Evolutionary conservation across 2,113 vertebrate genomes (phyloP), one percentile per base, ranked within the genome.

Genomic region (Xenopus tropicalis): DNA sequence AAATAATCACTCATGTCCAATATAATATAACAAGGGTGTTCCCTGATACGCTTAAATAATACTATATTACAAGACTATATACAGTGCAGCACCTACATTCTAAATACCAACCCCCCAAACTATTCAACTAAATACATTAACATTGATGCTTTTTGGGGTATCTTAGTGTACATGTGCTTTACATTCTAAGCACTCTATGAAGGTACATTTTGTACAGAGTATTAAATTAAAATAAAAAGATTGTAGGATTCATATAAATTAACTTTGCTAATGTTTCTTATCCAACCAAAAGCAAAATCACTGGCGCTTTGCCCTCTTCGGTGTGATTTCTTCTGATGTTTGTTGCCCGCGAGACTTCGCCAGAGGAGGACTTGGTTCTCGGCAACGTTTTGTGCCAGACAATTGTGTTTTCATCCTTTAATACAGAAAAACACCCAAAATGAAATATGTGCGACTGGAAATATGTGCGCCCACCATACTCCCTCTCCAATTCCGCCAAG

Each of bases 121-220:
- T 37, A 37, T 37, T 37, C 29, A 37, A 7, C 29, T 37, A 37
- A 37, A 37, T 8, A 8, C 29, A 37, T 8, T 6, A 37, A 37
- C 29, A 37, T 37, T 37, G 29, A 3, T 54, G 52, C 52, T 54
- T 54, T n/a, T 20, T n/a, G 17, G 19, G 52, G 19, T n/a, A 9
- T 9, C 19, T 54, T 23, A 37, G 54, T 20, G 43, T 69, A 63
- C 51, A 59, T 22, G 1, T n/a, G 54, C 20, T 62, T 68, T 62
- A 75, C 66, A 69, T 69, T 62, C 65, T 74, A 74, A 74, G 72
- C 72, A 68, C 72, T 58, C 61, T 69, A 68, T 63, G 43, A 48
- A 59, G 4, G 1, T 10, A 75, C n/a, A 43, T 68, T 68, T 69
- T 69, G 62, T 54, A 72, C 43, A 51, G 71, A 20, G 19, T 54